Conservation (phyloP, 2,888 invertebrate genomes). For the Sarcophaga variegata region DNA sequence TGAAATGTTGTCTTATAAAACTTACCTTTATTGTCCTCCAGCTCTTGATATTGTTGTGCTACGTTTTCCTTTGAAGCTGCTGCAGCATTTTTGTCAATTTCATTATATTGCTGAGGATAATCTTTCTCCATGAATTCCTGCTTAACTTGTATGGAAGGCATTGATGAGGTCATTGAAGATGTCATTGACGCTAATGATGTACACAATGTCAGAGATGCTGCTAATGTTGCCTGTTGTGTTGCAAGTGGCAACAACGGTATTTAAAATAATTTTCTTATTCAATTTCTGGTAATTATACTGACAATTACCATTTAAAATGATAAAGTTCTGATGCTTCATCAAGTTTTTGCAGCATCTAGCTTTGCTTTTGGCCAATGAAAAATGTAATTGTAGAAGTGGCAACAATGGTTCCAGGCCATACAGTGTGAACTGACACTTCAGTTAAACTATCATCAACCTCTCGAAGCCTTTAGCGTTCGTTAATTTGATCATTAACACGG, state of each 20-base stretch:
- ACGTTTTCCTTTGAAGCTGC: background rate
- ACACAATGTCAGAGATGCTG: constrained; percentile 54
- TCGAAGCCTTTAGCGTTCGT: constrained; percentile 75
- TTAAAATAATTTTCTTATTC: constrained; percentile 60
- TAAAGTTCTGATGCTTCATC: constrained; percentile 66
- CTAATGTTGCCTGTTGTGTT: constrained; percentile 47
- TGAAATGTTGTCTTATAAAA: too few species aligned
- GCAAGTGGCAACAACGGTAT: constrained; percentile 51
- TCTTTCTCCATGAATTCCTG: constrained; percentile 74
- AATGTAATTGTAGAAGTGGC: constrained; percentile 55
- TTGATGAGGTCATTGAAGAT: constrained; percentile 20
- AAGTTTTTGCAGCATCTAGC: constrained; percentile 37
- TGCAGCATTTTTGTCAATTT: background rate
- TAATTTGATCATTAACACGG: constrained; percentile 81
- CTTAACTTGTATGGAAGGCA: constrained; percentile 75
- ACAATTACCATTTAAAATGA: constrained; percentile 67
- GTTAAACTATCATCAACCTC: constrained; percentile 65
- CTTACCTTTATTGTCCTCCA: background rate
- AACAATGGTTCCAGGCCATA: constrained; percentile 71
- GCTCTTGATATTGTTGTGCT: background rate
- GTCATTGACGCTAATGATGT: constrained; percentile 18
- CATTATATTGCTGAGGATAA: background rate
- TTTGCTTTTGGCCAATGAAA: constrained; percentile 57
- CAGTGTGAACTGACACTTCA: constrained; percentile 71
- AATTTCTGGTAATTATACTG: constrained; percentile 65